Evolutionary conservation across 1,140 invertebrate species (phyloP), one percentile per base, ranked within the genome.

Genomic region (Drosophila virilis): DNA sequence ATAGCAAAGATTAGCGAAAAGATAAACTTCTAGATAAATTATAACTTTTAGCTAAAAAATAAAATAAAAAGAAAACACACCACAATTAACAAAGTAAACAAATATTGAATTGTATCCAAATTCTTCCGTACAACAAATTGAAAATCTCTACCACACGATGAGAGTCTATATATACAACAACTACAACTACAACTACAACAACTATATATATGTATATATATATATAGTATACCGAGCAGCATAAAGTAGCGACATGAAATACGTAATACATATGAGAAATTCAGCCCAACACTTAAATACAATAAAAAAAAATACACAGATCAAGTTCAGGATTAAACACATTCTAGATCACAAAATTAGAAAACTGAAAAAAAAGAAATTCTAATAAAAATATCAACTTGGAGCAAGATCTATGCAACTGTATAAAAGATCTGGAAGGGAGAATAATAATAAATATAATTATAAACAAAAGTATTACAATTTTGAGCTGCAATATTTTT

Each of bases 401-500:
- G 22, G 2, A 22, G 22, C 22, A 22, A 3, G 78, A 78, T 78
- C 78, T 81, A 80, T 85, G 73, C 77, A 52, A 28, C 38, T 42
- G 12, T 22, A 37, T 52, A 52, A 15, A 35, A 35, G 13, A 55
- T 54, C 60, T 72, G 72, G 71, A 68, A 46, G 28, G 74, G 22
- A 22, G 22, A 59, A 69, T 70, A 83, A 55, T 59, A 55, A 17
- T n/a, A 17, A 17, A 17, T 17, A 76, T 50, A 65, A 58, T 62
- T 46, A 42, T 60, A 61, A 40, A 59, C 35, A 68, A 86, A 85
- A 88, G 82, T 86, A 86, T 88, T 86, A 86, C 84, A 77, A 80
- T 88, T 88, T 89, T 64, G 84, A 88, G 84, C 84, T 88, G 84
- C 84, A 88, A 88, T 89, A 89, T 88, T 88, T 88, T 88, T 88